Conservation (phyloP, 2,113 vertebrate genomes). For the Glaucidium brasilianum region DNA sequence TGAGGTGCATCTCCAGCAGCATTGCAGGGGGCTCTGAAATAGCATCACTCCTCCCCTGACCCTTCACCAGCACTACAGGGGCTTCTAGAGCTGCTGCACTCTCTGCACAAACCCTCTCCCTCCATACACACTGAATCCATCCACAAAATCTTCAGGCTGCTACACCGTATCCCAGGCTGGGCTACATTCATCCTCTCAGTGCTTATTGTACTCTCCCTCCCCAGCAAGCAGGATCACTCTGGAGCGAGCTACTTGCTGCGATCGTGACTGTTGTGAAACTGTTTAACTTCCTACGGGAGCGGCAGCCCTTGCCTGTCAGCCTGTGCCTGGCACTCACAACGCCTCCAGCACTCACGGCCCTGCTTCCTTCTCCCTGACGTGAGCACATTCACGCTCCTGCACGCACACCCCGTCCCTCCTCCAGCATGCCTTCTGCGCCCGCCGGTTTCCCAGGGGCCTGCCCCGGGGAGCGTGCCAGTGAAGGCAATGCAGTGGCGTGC, state of each 20-base stretch:
- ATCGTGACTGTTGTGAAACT: constrained; percentile 41
- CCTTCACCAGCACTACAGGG: background rate
- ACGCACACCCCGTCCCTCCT: constrained; percentile 3
- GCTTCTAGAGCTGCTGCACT: background rate
- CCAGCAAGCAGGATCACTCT: background rate
- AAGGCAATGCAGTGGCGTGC: background rate
- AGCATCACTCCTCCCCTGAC: background rate
- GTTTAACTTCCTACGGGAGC: constrained; percentile 11
- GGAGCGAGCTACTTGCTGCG: background rate
- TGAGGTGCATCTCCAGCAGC: background rate
- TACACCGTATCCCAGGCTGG: background rate
- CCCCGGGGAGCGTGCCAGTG: fast-evolving
- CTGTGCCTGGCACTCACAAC: background rate
- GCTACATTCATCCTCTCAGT: background rate
- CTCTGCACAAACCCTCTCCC: background rate
- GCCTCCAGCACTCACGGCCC: constrained; percentile 22
- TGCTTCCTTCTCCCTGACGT: constrained; percentile 42
- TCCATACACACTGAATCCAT: background rate
- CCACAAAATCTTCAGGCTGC: background rate
- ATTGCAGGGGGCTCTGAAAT: background rate
- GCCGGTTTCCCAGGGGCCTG: background rate
- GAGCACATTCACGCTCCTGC: constrained; percentile 19
- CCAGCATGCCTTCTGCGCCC: background rate
- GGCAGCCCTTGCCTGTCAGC: background rate
- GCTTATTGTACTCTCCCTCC: background rate